Percentiles rank a stretch among this genome's conserved stretches.
phyloP scores from a whole-genome alignment of 2,113 vertebrate genomes.

The Leucopsar rothschildi region DNA sequence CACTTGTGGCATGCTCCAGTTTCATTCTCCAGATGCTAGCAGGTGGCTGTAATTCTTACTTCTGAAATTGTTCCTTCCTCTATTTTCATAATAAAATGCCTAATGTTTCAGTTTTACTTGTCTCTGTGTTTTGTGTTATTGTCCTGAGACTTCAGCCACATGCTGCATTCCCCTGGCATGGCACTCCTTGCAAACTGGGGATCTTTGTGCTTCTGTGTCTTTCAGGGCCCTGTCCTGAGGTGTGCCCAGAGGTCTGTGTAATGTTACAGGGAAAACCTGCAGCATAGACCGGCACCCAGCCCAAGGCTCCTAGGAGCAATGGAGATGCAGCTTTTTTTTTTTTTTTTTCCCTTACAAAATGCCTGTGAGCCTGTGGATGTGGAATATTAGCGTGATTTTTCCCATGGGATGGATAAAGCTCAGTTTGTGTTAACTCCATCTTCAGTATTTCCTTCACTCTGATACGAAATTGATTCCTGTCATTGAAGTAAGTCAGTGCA shows the following conservation, averaged over 20 bases:
- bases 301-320: background rate
- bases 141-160: background rate
- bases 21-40: background rate
- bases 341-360: background rate
- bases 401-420: background rate
- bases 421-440: background rate
- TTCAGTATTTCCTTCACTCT: background rate
- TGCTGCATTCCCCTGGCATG: background rate
- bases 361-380: background rate
- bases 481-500: background rate
- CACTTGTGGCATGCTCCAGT: background rate
- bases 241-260: background rate
- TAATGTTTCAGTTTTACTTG: background rate
- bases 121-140: background rate
- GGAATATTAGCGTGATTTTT: background rate
- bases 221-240: background rate
- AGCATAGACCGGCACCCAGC: background rate
- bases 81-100: slow-evolving; percentile 1
- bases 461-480: background rate
- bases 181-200: background rate
- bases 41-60: background rate
- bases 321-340: background rate
- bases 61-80: background rate
- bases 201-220: background rate
- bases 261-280: background rate